Evolutionary conservation across 2,797 vertebrate species (phyloP).

Genomic region (Mallotus villosus): DNA sequence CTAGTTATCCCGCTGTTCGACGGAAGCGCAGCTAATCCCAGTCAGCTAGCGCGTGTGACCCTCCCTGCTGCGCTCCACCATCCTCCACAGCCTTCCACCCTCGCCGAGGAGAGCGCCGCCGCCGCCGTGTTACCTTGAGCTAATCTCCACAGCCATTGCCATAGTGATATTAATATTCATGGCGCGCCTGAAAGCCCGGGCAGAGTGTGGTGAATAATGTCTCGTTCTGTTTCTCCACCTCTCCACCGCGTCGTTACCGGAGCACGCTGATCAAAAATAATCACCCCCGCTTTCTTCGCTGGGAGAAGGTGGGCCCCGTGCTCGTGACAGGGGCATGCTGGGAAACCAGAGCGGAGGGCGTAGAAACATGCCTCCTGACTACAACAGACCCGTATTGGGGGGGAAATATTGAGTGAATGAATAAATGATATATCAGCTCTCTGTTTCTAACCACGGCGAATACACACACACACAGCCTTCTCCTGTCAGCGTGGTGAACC

Average conservation of each 20-base stretch:
- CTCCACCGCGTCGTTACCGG: slow-evolving; percentile 1
- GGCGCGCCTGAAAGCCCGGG: slow-evolving; percentile 1
- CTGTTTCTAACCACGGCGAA: background rate
- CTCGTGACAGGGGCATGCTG: too few species aligned
- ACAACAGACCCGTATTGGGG: too few species aligned
- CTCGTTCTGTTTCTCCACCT: slow-evolving; percentile 15
- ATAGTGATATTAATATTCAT: slow-evolving; percentile 25
- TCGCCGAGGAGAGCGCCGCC: background rate
- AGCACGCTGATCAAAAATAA: slow-evolving; percentile 9
- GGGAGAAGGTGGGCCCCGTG: background rate
- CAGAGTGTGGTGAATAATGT: slow-evolving; percentile 10
- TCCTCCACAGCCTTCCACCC: background rate
- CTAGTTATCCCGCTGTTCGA: background rate
- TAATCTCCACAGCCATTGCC: slow-evolving; percentile 20
- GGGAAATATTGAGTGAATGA: background rate
- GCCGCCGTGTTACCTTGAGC: background rate
- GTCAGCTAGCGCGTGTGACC: slow-evolving; percentile 1
- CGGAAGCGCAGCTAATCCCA: slow-evolving; percentile 1
- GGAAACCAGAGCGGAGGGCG: too few species aligned
- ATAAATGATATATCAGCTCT: background rate
- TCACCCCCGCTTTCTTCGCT: background rate
- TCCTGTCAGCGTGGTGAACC: background rate
- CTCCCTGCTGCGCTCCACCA: background rate
- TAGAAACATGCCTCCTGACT: too few species aligned
- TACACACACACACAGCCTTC: background rate